Base-by-base conservation (phyloP, 2,888 invertebrate genomes). In the Synergus itoensis region DNA sequence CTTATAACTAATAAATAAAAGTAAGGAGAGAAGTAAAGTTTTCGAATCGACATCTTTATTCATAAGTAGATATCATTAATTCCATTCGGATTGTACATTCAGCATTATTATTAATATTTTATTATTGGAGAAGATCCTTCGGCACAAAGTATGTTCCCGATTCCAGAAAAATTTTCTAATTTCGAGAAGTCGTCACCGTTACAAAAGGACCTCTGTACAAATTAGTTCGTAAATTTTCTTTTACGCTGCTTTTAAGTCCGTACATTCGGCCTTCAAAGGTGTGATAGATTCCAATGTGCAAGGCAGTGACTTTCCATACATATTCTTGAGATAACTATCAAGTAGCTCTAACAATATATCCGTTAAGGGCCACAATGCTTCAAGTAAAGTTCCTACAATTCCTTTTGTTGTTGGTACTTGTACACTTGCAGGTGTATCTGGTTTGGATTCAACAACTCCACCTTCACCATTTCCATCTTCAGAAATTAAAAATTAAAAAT, bases 201-300 rank as follows among this genome's bases (percentile, higher is more conserved):
- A 60, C n/a, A 18, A 60, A 60, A 60, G 57, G 57, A 60, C 18
- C n/a, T 11, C 41, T 43, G 28, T 3, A 41, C 4, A 67, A 21
- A 43, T 21, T 14, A 45, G 40, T 67, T 67, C 12, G 16, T 2
- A 18, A 67, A 43, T 12, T n/a, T 18, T 67, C 11, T 43, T 67
- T 11, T 65, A 67, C 1, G 12, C 14, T 12, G 0, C 0, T 67
- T 43, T 67, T 18, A 67, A 67, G n/a, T 43, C 14, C n/a, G 73
- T 73, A 53, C 73, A 73, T 36, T 53, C 16, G 14, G 9, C 11
- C 12, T 28, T 28, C 48, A 48, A 53, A 16, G 73, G 73, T n/a
- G 28, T 73, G 14, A 73, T 53, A 16, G 73, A 73, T 0, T 16
- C 16, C 9, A 73, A 16, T 28, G 2, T 73, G 73, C 73, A 73